phyloP scores from a whole-genome alignment of 2,113 vertebrate genomes.

The Malurus cyaneus region DNA sequence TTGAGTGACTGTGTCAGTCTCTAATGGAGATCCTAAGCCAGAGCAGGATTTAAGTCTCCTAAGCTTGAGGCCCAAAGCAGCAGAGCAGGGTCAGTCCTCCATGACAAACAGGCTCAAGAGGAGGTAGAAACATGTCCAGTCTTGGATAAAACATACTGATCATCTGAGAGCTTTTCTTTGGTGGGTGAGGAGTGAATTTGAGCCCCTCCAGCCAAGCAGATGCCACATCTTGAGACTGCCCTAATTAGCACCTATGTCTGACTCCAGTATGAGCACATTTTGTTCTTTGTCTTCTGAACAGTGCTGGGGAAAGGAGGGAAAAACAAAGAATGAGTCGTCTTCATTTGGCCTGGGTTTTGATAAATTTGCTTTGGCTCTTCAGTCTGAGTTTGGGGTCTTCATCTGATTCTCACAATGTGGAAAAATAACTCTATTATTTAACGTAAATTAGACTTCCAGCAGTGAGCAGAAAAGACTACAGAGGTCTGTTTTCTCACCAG shows the following conservation, averaged over 20 bases:
- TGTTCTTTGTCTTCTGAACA: background rate
- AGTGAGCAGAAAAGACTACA: background rate
- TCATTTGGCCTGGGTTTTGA: background rate
- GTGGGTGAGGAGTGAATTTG: background rate
- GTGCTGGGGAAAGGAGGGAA: background rate
- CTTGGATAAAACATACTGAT: background rate
- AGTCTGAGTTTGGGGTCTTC: background rate
- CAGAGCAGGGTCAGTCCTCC: background rate
- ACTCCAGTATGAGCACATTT: background rate
- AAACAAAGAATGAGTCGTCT: background rate
- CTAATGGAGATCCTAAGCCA: background rate
- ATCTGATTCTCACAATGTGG: background rate
- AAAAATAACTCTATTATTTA: background rate
- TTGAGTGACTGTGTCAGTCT: background rate
- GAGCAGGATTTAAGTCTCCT: background rate
- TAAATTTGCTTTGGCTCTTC: background rate
- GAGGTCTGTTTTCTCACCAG: background rate
- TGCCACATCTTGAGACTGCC: background rate
- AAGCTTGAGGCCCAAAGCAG: background rate
- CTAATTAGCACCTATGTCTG: background rate
- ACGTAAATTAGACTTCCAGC: background rate
- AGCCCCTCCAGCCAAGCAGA: background rate
- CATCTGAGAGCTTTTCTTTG: background rate
- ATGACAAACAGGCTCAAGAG: background rate
- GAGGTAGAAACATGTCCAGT: background rate